A percentile compares a stretch with the other conserved stretches of the same genome.
Evolutionary conservation across 2,888 invertebrate genomes (phyloP).

Genomic region (Phrixothrix hirtus): DNA sequence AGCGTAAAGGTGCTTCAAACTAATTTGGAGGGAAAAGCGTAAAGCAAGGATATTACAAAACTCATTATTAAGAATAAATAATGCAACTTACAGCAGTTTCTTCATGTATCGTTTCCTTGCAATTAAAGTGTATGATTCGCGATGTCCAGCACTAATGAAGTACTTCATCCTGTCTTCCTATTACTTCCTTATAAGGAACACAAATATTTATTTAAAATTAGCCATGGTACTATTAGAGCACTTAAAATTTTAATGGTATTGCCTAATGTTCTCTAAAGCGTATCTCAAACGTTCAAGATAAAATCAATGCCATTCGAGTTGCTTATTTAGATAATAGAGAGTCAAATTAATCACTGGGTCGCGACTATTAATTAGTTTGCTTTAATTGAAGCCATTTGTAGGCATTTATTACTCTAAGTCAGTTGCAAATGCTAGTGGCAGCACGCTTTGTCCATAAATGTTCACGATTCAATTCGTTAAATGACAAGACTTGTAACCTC

Average conservation of each 20-base stretch:
- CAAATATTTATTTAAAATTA: not conserved
- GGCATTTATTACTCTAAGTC: conserved; percentile 7
- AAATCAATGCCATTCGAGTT: conserved; percentile 1
- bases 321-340: conserved; percentile 1
- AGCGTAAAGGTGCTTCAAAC: not conserved
- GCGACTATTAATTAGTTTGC: conserved; percentile 7
- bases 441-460: conserved; percentile 21
- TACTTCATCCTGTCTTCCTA: conserved; percentile 61
- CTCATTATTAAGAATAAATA: conserved; percentile 15
- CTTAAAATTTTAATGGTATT: conserved; percentile 3
- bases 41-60: conserved; percentile 21
- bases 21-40: conserved; percentile 15
- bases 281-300: not conserved
- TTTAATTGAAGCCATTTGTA: conserved; percentile 3
- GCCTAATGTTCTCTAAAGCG: not conserved
- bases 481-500: conserved; percentile 18
- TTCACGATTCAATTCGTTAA: conserved; percentile 18
- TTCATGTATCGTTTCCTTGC: conserved; percentile 68
- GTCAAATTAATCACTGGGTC: conserved; percentile 3
- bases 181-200: too few relatives aligned
- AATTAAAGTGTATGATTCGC: conserved; percentile 66
- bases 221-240: conserved; percentile 1
- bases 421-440: conserved; percentile 5
- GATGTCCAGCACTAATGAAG: conserved; percentile 60
- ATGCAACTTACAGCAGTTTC: conserved; percentile 65